Base-by-base conservation (phyloP, 2,888 invertebrate genomes). In the Cosmorhoe ocellata region DNA sequence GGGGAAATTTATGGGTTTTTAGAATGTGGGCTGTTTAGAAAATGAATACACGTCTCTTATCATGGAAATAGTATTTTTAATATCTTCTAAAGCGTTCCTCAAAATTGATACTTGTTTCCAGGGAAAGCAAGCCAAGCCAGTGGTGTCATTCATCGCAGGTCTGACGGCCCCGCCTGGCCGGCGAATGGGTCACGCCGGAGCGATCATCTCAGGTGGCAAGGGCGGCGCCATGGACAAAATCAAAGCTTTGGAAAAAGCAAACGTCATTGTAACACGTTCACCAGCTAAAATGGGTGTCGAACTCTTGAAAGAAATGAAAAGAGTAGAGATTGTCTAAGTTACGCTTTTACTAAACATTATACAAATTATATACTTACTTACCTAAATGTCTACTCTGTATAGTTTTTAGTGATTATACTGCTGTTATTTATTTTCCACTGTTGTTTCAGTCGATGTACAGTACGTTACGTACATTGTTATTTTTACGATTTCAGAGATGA, bases 141-240 rank as follows among this genome's bases (percentile, higher is more conserved):
- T 99, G 28, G 99, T 99, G 1, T 97, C 99, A 5, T 99, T 99
- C 87, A 99, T 99, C 84, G 99, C 99, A 68, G 99, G 99, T 51
- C 84, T 99, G 56, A 99, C 99, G 8, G 99, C 99, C 9, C 99
- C 99, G 11, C 98, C 99, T 34, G 99, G 99, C 45, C 92, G 99
- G 70, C 93, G 99, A 77, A 99, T 99, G 99, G 99, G 99, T 33
- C 99, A 99, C 82, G 99, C 99, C 54, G 99, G 99, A 64, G 99
- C 99, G 61, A 99, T 99, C 72, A 99, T 99, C 78, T 97, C 99
- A 0, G 99, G 99, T 10, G 99, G 99, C 40, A 99, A 99, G 83
- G 99, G 99, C 59, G 98, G 98, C 45, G 99, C 99, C 50, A 95
- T 96, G 88, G 99, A 98, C 78, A 99, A 99, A 91, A 99, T 99